phyloP scores from a whole-genome alignment of 1,140 invertebrate species.

The Drosophila neocordata region DNA sequence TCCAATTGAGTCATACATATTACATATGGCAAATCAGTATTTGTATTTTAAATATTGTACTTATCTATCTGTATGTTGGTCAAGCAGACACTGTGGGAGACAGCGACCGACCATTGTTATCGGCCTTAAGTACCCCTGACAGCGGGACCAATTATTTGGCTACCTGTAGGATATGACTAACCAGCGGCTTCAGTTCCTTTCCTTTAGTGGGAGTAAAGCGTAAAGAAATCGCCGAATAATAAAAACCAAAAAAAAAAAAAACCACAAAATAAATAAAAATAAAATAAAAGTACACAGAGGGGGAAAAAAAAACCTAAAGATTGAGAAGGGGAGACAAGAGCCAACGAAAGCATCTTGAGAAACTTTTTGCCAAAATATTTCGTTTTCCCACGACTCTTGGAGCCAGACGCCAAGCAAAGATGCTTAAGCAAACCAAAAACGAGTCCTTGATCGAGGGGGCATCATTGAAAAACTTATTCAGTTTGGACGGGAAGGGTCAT shows the following conservation, averaged over 20 bases:
- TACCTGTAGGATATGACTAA: conserved; percentile 32
- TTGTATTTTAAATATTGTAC: background rate
- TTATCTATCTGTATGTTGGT: conserved; percentile 16
- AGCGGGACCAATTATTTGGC: conserved; percentile 19
- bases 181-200: conserved; percentile 5
- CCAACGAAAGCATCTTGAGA: conserved; percentile 47
- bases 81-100: conserved; percentile 46
- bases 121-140: conserved; percentile 17
- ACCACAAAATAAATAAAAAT: conserved; percentile 18
- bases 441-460: conserved; percentile 50
- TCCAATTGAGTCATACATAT: background rate
- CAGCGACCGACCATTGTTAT: conserved; percentile 57
- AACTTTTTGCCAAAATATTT: conserved; percentile 49
- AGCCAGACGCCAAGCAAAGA: conserved; percentile 40
- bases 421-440: conserved; percentile 4
- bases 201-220: conserved; percentile 41
- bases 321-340: conserved; percentile 69
- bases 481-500: conserved; percentile 14
- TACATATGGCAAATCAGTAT: background rate
- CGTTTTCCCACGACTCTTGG: conserved; percentile 60
- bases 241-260: conserved; percentile 21
- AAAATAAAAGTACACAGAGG: conserved; percentile 38
- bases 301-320: conserved; percentile 24
- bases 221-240: conserved; percentile 30
- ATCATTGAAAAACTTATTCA: conserved; percentile 30